A percentile compares a stretch with the other conserved stretches of the same genome.
Evolutionary conservation across 2,888 invertebrate genomes (phyloP).

Genomic region (Apamea anceps): DNA sequence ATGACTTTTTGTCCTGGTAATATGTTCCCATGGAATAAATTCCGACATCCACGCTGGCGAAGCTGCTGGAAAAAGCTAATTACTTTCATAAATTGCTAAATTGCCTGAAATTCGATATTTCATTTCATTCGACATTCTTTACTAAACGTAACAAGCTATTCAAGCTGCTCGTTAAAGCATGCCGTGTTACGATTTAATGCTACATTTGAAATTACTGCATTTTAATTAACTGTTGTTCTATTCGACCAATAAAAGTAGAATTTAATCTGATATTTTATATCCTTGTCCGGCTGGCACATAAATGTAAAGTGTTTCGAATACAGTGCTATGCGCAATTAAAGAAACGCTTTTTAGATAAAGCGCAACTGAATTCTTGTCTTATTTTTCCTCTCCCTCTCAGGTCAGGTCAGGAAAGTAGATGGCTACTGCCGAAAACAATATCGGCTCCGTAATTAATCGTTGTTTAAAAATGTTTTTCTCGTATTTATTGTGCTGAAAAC

Average conservation of each 20-base stretch:
- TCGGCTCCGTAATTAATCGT: no score
- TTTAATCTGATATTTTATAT: constrained; percentile 1
- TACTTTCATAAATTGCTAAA: neutral
- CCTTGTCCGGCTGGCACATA: neutral
- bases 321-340: neutral
- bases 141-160: constrained; percentile 7
- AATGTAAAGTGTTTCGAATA: neutral
- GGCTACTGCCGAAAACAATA: no score
- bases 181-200: constrained; percentile 2
- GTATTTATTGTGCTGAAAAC: no score
- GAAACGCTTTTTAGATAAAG: neutral
- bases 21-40: neutral
- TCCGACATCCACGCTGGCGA: no score
- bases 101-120: neutral
- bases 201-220: neutral
- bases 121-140: no score
- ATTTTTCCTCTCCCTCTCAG: neutral
- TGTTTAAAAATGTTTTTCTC: no score
- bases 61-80: neutral
- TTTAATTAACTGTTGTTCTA: constrained; percentile 6
- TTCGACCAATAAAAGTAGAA: neutral
- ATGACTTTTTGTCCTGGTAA: no score
- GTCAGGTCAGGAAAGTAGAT: no score
- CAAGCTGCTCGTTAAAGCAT: neutral
- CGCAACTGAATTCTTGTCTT: constrained; percentile 1